These are phyloP conservation scores for Drosophila kepulauana DNA, from an alignment of 1,140 invertebrate genomes.

Conservation along the genomic window DNA sequence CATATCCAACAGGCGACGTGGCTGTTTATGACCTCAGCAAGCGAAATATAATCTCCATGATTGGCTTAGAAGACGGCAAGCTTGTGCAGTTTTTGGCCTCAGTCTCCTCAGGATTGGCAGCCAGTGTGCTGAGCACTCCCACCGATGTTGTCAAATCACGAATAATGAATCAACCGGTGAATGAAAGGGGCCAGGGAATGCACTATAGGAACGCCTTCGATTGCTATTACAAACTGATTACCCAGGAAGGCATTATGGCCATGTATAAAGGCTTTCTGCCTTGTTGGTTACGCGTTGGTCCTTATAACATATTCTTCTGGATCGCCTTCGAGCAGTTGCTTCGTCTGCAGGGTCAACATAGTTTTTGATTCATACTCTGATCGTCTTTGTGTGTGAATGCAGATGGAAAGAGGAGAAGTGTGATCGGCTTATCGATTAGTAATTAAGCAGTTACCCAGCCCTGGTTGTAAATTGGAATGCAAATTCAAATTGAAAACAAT, in stretches of 20 bases:
- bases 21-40: slow-evolving; percentile 23
- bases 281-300: slow-evolving; percentile 12
- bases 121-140: slow-evolving; percentile 11
- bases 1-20: slow-evolving; percentile 1
- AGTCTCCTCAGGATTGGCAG: slow-evolving; percentile 9
- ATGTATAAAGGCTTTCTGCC: slow-evolving; percentile 8
- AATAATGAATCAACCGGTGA: slow-evolving; percentile 26
- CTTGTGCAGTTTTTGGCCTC: slow-evolving; percentile 17
- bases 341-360: not conserved
- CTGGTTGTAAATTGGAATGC: slow-evolving; percentile 4
- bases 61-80: slow-evolving; percentile 5
- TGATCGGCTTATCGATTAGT: slow-evolving; percentile 3
- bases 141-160: slow-evolving; percentile 27
- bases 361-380: not conserved
- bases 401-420: not conserved
- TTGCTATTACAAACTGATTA: slow-evolving; percentile 11
- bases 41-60: not conserved
- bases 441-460: not conserved
- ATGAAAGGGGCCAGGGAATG: slow-evolving; percentile 15
- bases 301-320: slow-evolving; percentile 18
- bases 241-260: not conserved
- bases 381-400: not conserved
- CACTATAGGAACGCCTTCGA: slow-evolving; percentile 7
- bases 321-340: slow-evolving; percentile 7
- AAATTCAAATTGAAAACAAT: slow-evolving; percentile 26